A percentile compares a stretch with the other conserved stretches of the same genome.
These are phyloP conservation scores for Cantharis flavilabris DNA, from an alignment of 2,888 invertebrate genomes.

Conservation along the genomic window DNA sequence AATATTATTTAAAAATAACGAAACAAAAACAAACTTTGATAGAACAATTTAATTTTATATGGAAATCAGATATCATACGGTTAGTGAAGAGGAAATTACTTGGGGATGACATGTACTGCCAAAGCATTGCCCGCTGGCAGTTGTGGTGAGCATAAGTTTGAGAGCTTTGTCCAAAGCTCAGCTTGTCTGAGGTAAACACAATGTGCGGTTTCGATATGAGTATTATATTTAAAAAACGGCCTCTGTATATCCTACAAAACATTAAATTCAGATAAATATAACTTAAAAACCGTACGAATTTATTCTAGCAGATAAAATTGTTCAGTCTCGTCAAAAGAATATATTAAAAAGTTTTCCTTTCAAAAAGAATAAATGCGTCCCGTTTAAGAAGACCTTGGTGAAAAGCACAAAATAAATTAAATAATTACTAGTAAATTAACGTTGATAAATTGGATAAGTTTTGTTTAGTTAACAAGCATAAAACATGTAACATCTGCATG, in stretches of 20 bases:
- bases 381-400: background rate
- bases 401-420: constrained; percentile 17
- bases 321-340: background rate
- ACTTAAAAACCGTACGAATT: background rate
- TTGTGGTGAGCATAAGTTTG: constrained; percentile 35
- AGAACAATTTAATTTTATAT: constrained; percentile 7
- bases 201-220: constrained; percentile 36
- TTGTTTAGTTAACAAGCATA: constrained; percentile 39
- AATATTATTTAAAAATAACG: background rate
- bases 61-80: constrained; percentile 18
- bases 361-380: background rate
- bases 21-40: background rate
- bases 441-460: constrained; percentile 38
- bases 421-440: constrained; percentile 31
- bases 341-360: background rate
- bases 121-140: constrained; percentile 36
- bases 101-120: constrained; percentile 37
- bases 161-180: constrained; percentile 38
- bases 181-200: constrained; percentile 34
- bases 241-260: constrained; percentile 17
- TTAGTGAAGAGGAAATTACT: constrained; percentile 18
- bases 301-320: background rate
- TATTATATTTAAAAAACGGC: constrained; percentile 22
- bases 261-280: constrained; percentile 9
- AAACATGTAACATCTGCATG: constrained; percentile 40